Evolutionary conservation across 2,888 invertebrate species (phyloP).

Genomic region (Pachymerium ferrugineum): DNA sequence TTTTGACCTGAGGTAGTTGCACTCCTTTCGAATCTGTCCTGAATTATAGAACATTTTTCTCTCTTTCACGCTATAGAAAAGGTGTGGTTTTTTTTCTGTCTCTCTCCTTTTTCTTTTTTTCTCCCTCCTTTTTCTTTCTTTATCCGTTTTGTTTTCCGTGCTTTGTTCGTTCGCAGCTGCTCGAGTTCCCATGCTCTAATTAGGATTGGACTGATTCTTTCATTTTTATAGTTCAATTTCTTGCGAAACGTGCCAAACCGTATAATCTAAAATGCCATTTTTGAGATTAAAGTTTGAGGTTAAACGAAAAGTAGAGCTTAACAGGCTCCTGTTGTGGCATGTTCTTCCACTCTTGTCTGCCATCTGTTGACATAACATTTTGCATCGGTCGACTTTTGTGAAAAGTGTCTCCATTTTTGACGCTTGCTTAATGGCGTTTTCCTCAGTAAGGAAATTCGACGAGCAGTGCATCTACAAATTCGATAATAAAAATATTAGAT

Average conservation of each 20-base stretch:
- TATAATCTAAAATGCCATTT: background rate
- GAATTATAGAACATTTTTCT: background rate
- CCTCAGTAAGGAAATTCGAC: too few species aligned
- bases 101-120: too few species aligned
- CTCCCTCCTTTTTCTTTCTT: background rate
- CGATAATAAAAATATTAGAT: too few species aligned
- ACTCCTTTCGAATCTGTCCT: background rate
- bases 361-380: background rate
- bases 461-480: too few species aligned
- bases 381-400: background rate
- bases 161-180: slow-evolving; percentile 22
- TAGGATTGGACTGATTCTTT: slow-evolving; percentile 23
- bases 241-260: background rate
- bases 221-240: slow-evolving; percentile 20
- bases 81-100: background rate
- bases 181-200: slow-evolving; percentile 6
- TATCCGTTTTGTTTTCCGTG: background rate
- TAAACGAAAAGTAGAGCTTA: background rate
- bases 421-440: too few species aligned
- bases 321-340: too few species aligned
- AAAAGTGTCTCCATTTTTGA: background rate
- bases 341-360: background rate
- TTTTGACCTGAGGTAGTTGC: background rate
- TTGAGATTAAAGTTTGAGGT: background rate
- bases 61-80: background rate